Base-by-base conservation (phyloP, 2,888 invertebrate genomes). In the Platycheirus albimanus region DNA sequence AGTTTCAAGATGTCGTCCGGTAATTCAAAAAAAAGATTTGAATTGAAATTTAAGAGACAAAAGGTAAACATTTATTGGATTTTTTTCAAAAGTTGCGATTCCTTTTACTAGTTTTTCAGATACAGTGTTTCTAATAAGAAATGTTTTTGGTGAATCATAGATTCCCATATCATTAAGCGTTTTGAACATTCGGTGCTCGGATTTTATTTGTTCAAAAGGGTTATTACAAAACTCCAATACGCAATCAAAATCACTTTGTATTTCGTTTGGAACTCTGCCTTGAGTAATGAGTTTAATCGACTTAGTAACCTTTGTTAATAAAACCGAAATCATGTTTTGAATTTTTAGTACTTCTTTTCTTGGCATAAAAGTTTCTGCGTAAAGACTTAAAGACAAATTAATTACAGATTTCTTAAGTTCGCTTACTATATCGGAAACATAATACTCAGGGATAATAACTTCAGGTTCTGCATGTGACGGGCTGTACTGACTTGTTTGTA, bases 11-110 rank as follows among this genome's bases (percentile, higher is more conserved):
- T 13, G 10, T n/a, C n/a, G n/a, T 11, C 20, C 6, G 47, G 47
- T 11, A 47, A 6, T 20, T 47, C 20, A 20, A 52, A 52, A 52
- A n/a, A 52, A 36, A 8, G 33, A 33, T 52, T n/a, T 52, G n/a
- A 52, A 52, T 7, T 52, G 52, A 19, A 52, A 52, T 52, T 11
- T 0, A 5, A 52, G 5, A 11, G 52, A 17, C 17, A 52, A 8
- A 5, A 52, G 1, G 10, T 52, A 52, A 52, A 52, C 10, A 33
- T 19, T 33, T 6, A 33, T 52, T 15, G 17, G 30, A 3, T 5
- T 30, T 30, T 7, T 30, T 15, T 8, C 8, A 30, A 51, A 51
- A 28, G 15, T 8, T 10, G 51, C 30, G 7, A 30, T 30, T 15
- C 51, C 51, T 30, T 51, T 28, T 1, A 15, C 8, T 10, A 51